Evolutionary conservation across 2,113 vertebrate genomes (phyloP).

Genomic region (Archocentrus centrarchus): DNA sequence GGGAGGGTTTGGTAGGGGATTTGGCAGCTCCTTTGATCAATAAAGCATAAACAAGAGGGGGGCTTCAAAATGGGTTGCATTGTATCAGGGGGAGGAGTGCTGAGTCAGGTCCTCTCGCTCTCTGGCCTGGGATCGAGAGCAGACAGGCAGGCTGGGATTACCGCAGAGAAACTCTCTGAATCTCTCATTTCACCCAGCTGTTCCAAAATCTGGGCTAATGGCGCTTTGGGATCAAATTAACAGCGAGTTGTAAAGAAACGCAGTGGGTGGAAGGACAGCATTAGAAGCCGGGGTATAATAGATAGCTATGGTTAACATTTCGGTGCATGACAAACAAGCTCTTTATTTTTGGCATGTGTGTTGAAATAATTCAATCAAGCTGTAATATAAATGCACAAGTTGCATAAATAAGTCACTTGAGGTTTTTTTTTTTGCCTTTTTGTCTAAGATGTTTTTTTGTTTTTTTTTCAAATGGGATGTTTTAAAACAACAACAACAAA

Average conservation of each 20-base stretch:
- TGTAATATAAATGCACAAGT: neutral
- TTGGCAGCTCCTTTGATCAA: slow-evolving; percentile 91
- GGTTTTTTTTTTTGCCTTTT: slow-evolving; percentile 28
- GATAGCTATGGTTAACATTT: neutral
- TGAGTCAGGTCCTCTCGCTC: slow-evolving; percentile 81
- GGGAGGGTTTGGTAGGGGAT: slow-evolving; percentile 80
- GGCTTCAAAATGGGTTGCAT: slow-evolving; percentile 88
- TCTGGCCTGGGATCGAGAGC: slow-evolving; percentile 71
- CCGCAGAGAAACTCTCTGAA: slow-evolving; percentile 58
- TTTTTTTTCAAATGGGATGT: slow-evolving; percentile 42
- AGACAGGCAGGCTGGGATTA: slow-evolving; percentile 74
- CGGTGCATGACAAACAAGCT: neutral
- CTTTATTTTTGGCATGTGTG: neutral
- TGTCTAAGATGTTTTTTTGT: slow-evolving; percentile 33
- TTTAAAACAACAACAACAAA: slow-evolving; percentile 10
- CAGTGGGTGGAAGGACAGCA: neutral
- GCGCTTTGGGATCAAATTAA: slow-evolving; percentile 59
- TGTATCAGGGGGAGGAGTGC: slow-evolving; percentile 83
- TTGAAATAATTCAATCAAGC: neutral
- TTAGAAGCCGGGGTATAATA: neutral
- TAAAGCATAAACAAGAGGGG: slow-evolving; percentile 91
- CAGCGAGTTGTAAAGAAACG: slow-evolving; percentile 23
- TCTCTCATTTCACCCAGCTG: slow-evolving; percentile 73
- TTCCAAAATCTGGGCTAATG: slow-evolving; percentile 63
- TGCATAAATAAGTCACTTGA: slow-evolving; percentile 39